Evolutionary conservation across 1,140 invertebrate species (phyloP), one percentile per base, ranked within the genome.

Genomic region (Euwallacea similis): DNA sequence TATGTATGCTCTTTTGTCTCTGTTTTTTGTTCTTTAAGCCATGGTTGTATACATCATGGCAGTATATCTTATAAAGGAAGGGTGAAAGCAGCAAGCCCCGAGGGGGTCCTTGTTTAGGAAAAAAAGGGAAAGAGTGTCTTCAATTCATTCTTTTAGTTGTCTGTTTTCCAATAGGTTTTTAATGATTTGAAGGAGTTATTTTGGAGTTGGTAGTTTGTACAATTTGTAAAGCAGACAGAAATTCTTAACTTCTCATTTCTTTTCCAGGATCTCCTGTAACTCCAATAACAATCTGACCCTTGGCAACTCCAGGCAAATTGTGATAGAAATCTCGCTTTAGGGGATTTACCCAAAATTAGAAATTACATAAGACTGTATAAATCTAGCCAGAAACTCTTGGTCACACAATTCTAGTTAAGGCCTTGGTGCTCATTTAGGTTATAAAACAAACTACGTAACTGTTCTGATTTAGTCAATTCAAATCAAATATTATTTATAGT

Each of bases 351-450:
- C 4, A 44, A 8, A 54, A 8, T n/a, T 55, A 61, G 33, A 69
- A 68, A 41, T 33, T 42, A 44, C 53, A 60, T 67, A 69, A 69
- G 67, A 68, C 66, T 68, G 66, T 68, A 56, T 15, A 61, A 61
- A 68, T 42, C 66, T 68, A 68, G 66, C 58, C 56, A 60, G 43
- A 68, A 61, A 68, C 15, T 59, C 65, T 58, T 67, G 58, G 65
- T 67, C 65, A 67, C 33, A 44, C 21, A 67, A 54, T 21, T 59
- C 41, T 67, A 67, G 54, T 67, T 58, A 58, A 67, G 15, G 13
- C 56, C 53, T 58, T 67, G 65, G 65, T 67, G 65, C 65, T 67
- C 65, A 67, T 15, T 58, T 67, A 67, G 65, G 15, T 58, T 67
- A 21, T 67, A 67, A 46, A 53, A 15, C 53, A 61, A 43, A 69